Evolutionary conservation across 2,113 vertebrate species (phyloP).

Genomic region (Leucosticte australis): DNA sequence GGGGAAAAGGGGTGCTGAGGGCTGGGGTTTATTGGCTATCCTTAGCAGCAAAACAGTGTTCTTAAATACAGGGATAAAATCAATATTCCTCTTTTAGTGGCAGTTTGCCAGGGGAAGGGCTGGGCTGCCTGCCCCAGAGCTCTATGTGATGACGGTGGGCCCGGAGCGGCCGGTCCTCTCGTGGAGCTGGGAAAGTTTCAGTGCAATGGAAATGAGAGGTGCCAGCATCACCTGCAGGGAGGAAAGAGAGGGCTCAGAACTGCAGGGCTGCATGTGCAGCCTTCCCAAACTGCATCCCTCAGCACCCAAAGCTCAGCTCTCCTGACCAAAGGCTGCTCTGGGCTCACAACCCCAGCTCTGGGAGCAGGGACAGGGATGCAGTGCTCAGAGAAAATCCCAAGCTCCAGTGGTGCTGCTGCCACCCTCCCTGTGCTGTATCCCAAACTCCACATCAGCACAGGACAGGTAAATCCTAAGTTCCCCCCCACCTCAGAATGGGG

Average conservation of each 20-base stretch:
- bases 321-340: background rate
- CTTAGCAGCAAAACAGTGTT: constrained; percentile 8
- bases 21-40: constrained; percentile 20
- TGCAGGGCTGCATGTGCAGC: accelerated
- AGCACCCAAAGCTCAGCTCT: background rate
- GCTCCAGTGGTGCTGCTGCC: background rate
- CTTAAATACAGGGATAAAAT: constrained; percentile 11
- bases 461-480: background rate
- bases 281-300: accelerated
- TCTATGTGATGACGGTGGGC: constrained; percentile 96
- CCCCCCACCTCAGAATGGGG: background rate
- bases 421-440: accelerated
- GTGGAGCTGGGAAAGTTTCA: constrained; percentile 91
- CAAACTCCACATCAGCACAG: accelerated
- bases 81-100: background rate
- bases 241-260: background rate
- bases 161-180: constrained; percentile 86
- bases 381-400: background rate
- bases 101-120: background rate
- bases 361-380: background rate
- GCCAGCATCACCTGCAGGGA: constrained; percentile 91
- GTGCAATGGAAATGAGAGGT: constrained; percentile 90
- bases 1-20: background rate
- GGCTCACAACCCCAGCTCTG: background rate
- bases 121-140: background rate